Evolutionary conservation across 2,888 invertebrate species (phyloP), one percentile per base, ranked within the genome.

Genomic region (Empis livida): DNA sequence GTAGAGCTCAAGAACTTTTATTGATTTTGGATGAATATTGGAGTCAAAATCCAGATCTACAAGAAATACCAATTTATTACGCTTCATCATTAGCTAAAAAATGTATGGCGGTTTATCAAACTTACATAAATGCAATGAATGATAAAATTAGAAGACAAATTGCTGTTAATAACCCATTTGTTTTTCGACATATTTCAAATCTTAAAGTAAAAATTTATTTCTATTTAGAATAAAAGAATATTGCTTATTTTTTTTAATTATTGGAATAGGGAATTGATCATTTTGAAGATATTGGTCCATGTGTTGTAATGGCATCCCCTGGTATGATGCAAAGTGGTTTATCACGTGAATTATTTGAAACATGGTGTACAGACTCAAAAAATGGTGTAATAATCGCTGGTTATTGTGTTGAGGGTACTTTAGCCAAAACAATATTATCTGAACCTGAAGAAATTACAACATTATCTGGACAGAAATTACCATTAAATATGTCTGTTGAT

Each of bases 281-380:
- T 70, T 99, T 99, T 71, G 97, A 99, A 59, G 99, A 99, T 70
- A 90, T 96, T 47, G 99, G 99, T 0, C 99, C 99, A 0, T 99
- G 97, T 62, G 97, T 99, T n/a, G 88, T 99, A 23, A 90, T 99
- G 88, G 99, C 99, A 2, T 92, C 93, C 0, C 99, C 99, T 0
- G 99, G 99, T 64, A 99, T 99, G 97, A 91, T 99, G 91, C 99
- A 99, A 74, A 95, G 91, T 59, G 99, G 99, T 0, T 72, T 99
- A 17, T 96, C 95, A 0, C 73, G 97, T 31, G 99, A 99, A 65
- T 76, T 99, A 42, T 99, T 99, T 72, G 99, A 99, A 73, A 88
- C 84, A 10, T 99, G 99, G 99, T 99, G 99, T 68, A 91, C 94
- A 0, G 97, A 99, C 71, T 77, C 92, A 10, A 93, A 96, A 66